Conservation (phyloP, 2,797 vertebrate species). For the Taenioides sp. region DNA sequence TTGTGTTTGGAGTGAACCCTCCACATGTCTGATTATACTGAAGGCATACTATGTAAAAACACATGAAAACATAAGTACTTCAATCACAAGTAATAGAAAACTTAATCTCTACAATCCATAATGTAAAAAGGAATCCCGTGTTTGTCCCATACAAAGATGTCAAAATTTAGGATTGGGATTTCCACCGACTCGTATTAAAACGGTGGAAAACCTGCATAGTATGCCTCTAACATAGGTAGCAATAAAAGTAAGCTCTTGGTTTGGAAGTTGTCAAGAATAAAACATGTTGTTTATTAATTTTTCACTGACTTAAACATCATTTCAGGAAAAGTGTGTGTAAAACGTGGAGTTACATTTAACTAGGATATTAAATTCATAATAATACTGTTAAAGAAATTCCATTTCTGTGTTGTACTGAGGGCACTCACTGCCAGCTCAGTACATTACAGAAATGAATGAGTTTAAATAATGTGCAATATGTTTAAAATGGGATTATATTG, state of each 20-base stretch:
- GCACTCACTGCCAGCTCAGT: too few species aligned
- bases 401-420: too few species aligned
- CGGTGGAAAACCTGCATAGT: constrained; percentile 35
- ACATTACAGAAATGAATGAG: not conserved
- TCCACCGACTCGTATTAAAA: not conserved
- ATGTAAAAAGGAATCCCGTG: not conserved
- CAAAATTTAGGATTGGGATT: not conserved
- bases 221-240: constrained; percentile 35
- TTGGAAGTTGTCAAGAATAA: constrained; percentile 5
- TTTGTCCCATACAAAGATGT: not conserved
- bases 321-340: constrained; percentile 34
- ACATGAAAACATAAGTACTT: not conserved
- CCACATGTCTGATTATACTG: constrained; percentile 7
- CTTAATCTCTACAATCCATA: too few species aligned
- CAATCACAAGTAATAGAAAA: too few species aligned
- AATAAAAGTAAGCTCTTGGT: constrained; percentile 14
- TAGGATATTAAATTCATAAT: constrained; percentile 5
- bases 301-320: constrained; percentile 38
- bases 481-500: constrained; percentile 21
- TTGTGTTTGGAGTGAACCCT: constrained; percentile 41
- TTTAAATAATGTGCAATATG: constrained; percentile 27
- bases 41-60: constrained; percentile 13
- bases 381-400: not conserved
- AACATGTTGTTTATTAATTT: constrained; percentile 26
- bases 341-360: constrained; percentile 10